Percentiles rank a stretch among this genome's conserved stretches.
Evolutionary conservation across 23 tunicate genomes (phyloP).

Genomic region (Phallusia fumigata): DNA sequence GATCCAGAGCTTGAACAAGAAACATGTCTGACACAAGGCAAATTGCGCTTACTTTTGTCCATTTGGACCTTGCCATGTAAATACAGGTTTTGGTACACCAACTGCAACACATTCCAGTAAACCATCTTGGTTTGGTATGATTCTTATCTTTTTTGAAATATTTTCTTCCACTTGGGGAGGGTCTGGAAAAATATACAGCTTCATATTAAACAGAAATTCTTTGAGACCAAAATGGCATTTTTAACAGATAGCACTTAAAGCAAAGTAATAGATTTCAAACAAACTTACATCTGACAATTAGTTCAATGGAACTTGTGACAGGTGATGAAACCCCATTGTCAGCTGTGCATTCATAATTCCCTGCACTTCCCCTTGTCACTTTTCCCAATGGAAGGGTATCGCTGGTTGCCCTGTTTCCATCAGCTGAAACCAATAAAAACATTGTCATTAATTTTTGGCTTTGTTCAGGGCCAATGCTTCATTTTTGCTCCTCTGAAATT

Average conservation of each 20-base stretch:
- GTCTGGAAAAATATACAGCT: too few species aligned
- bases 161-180: constrained; percentile 53
- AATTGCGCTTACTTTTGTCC: constrained; percentile 14
- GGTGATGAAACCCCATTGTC: constrained; percentile 73
- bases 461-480: background rate
- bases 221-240: too few species aligned
- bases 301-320: constrained; percentile 33
- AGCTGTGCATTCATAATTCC: constrained; percentile 80
- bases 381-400: constrained; percentile 55
- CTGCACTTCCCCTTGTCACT: constrained; percentile 65
- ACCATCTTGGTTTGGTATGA: constrained; percentile 12
- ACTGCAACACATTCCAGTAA: constrained; percentile 39
- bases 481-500: too few species aligned
- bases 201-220: too few species aligned
- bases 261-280: too few species aligned
- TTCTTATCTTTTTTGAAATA: background rate
- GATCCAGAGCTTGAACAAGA: background rate
- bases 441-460: too few species aligned
- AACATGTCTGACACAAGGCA: background rate
- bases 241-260: too few species aligned
- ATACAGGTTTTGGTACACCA: constrained; percentile 44
- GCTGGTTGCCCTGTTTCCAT: constrained; percentile 64
- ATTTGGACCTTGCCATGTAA: constrained; percentile 46
- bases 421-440: constrained; percentile 37
- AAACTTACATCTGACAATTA: constrained; percentile 69